Conservation (phyloP, 2,888 invertebrate species). For the Nezara viridula region DNA sequence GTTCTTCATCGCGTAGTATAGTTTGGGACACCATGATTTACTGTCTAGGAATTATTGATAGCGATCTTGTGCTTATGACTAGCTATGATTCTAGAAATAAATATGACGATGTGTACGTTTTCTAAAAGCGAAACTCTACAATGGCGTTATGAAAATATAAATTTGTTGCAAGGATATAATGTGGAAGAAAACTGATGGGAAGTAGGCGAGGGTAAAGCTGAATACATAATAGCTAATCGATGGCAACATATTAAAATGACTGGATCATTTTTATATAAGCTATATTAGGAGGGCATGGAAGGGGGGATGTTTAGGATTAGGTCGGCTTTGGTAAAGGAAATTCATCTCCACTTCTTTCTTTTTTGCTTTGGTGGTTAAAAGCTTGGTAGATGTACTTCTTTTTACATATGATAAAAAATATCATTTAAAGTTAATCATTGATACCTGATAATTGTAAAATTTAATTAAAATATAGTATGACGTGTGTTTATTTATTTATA, state of each 20-base stretch:
- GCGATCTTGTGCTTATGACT: too few species aligned
- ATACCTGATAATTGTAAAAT: neutral
- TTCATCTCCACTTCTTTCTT: neutral
- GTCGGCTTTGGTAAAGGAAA: neutral
- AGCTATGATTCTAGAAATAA: too few species aligned
- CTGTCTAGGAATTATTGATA: too few species aligned
- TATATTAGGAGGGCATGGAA: neutral
- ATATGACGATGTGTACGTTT: too few species aligned
- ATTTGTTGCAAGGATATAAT: neutral
- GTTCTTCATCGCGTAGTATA: too few species aligned
- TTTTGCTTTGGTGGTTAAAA: neutral
- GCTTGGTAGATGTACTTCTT: neutral
- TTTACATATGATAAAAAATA: too few species aligned
- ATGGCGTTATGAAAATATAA: neutral
- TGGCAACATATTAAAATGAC: constrained; percentile 15
- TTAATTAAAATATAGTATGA: too few species aligned
- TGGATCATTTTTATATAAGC: constrained; percentile 31
- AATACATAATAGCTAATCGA: constrained; percentile 51
- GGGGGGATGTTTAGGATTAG: neutral
- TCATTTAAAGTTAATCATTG: too few species aligned
- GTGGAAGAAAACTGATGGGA: neutral
- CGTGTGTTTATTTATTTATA: too few species aligned
- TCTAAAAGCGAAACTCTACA: neutral
- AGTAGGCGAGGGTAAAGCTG: neutral
- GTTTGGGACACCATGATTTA: too few species aligned